phyloP scores from a whole-genome alignment of 2,888 invertebrate species.

The Acanthosepion pharaonis region DNA sequence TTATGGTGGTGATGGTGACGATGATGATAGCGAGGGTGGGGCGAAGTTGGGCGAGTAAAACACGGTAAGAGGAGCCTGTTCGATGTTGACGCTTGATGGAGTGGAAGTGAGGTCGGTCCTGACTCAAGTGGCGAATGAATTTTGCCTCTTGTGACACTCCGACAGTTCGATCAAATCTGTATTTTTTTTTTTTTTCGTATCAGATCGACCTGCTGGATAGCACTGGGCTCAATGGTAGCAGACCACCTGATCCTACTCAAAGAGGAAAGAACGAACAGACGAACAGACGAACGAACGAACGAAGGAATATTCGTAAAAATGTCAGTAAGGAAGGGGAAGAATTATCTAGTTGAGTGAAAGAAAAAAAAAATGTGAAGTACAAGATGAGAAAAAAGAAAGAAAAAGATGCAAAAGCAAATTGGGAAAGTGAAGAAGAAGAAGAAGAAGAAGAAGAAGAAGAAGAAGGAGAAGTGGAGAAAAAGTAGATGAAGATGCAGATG shows the following conservation, averaged over 20 bases:
- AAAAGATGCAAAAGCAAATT: too few species aligned
- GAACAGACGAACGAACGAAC: too few species aligned
- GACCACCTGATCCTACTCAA: not conserved
- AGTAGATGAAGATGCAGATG: too few species aligned
- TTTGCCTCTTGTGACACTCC: not conserved
- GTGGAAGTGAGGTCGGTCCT: not conserved
- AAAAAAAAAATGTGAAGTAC: not conserved
- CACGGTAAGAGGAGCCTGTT: not conserved
- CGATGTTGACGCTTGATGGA: conserved; percentile 18
- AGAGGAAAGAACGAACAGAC: not conserved
- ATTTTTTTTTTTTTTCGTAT: not conserved
- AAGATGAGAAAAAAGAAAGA: too few species aligned
- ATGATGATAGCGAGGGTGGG: not conserved
- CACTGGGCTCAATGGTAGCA: not conserved
- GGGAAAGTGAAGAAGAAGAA: too few species aligned
- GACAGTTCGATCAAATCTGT: not conserved
- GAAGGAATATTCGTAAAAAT: too few species aligned
- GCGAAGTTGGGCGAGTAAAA: not conserved
- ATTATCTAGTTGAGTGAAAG: too few species aligned
- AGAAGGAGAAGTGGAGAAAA: too few species aligned
- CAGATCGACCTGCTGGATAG: not conserved
- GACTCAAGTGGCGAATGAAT: not conserved
- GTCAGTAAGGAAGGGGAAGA: too few species aligned
- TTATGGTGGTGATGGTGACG: not conserved
- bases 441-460: too few species aligned